These are phyloP conservation scores for Sicus ferrugineus DNA, from an alignment of 2,888 invertebrate species.

Conservation along the genomic window DNA sequence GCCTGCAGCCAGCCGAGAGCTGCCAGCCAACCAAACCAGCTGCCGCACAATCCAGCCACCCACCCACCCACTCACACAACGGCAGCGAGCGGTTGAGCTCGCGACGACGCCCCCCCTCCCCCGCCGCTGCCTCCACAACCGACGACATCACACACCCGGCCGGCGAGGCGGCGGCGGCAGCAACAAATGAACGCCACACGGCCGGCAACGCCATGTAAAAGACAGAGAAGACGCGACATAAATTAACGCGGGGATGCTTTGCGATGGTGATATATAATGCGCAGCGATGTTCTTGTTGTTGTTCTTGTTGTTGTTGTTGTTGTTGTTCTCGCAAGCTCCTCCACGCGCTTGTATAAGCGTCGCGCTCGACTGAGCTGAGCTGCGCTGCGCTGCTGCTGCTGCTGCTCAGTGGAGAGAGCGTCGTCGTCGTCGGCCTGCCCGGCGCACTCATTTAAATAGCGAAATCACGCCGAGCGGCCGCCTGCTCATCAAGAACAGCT, in stretches of 20 bases:
- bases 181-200: constrained; percentile 8
- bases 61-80: constrained; percentile 11
- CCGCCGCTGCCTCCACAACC: not conserved
- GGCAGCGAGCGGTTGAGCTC: not conserved
- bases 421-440: not conserved
- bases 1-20: not conserved
- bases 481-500: constrained; percentile 17
- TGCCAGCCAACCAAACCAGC: constrained; percentile 27
- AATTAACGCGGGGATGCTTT: constrained; percentile 20
- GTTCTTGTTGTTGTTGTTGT: constrained; percentile 7
- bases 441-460: constrained; percentile 25
- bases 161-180: not conserved
- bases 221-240: constrained; percentile 24
- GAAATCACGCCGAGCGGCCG: constrained; percentile 6
- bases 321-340: not conserved
- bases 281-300: constrained; percentile 18
- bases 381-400: not conserved
- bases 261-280: not conserved
- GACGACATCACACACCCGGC: constrained; percentile 1
- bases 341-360: too few relatives aligned
- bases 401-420: not conserved
- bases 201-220: constrained; percentile 10
- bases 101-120: not conserved
- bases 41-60: constrained; percentile 10
- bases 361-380: not conserved